Evolutionary conservation across 2,888 invertebrate species (phyloP).

Genomic region (Phragmatobia fuliginosa): DNA sequence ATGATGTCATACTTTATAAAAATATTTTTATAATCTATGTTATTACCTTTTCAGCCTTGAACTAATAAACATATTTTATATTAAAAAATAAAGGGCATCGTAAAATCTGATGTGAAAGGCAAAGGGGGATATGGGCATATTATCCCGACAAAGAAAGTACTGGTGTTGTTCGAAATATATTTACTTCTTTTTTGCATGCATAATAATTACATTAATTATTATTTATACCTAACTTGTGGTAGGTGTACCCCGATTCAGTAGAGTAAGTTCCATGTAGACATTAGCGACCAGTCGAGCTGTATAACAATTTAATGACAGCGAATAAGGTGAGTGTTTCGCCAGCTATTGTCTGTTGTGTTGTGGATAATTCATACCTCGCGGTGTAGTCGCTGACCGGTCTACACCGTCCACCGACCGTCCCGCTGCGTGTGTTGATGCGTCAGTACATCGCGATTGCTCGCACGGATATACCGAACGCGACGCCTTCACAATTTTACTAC

Average conservation of each 20-base stretch:
- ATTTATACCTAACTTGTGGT: not conserved
- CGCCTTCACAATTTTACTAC: slow-evolving; percentile 45
- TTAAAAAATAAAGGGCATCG: no score
- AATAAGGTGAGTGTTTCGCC: slow-evolving; percentile 67
- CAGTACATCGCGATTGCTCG: slow-evolving; percentile 73
- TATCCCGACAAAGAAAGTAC: no score
- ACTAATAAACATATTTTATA: no score
- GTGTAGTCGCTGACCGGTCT: slow-evolving; percentile 63
- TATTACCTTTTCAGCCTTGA: no score
- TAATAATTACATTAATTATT: not conserved
- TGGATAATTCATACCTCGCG: slow-evolving; percentile 74
- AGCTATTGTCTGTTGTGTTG: slow-evolving; percentile 60
- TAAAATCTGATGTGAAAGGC: no score
- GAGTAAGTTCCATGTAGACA: slow-evolving; percentile 44
- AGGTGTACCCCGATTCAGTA: slow-evolving; percentile 23
- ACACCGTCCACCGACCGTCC: slow-evolving; percentile 41
- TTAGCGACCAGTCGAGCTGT: slow-evolving; percentile 51
- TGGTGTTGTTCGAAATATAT: no score
- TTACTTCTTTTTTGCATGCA: not conserved
- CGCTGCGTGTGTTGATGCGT: slow-evolving; percentile 71
- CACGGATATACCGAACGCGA: slow-evolving; percentile 57
- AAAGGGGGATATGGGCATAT: no score
- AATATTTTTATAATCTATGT: no score
- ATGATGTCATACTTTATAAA: no score
- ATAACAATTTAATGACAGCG: slow-evolving; percentile 77